Conservation (phyloP, 1,140 invertebrate genomes). For the Pectinophora gossypiella region DNA sequence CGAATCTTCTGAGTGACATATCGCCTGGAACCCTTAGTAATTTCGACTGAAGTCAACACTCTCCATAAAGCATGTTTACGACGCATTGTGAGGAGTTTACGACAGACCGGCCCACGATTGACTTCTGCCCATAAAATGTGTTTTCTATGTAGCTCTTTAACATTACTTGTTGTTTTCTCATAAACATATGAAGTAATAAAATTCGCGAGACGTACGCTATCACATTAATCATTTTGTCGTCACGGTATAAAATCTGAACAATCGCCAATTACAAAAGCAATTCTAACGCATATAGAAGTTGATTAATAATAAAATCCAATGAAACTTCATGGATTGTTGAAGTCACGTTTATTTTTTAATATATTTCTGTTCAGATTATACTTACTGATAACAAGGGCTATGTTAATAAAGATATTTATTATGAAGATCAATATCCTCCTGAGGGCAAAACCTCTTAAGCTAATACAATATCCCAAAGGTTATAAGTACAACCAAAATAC, state of each 20-base stretch:
- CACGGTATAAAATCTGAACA: neutral
- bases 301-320: no score
- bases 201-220: neutral
- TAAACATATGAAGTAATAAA: neutral
- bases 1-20: neutral
- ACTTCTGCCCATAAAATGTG: conserved; percentile 49
- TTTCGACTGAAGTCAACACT: conserved; percentile 21
- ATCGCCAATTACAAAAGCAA: no score
- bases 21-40: conserved; percentile 24
- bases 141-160: conserved; percentile 43
- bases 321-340: no score
- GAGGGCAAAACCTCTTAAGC: neutral
- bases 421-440: neutral
- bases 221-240: neutral
- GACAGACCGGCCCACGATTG: conserved; percentile 36
- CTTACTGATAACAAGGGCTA: no score
- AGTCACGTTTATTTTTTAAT: no score
- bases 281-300: no score
- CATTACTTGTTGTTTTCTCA: conserved; percentile 15
- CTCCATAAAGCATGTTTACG: conserved; percentile 45
- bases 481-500: no score
- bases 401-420: neutral
- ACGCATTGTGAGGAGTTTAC: conserved; percentile 46
- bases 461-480: neutral
- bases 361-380: no score